Evolutionary conservation across 2,888 invertebrate genomes (phyloP), one percentile per base, ranked within the genome.

Genomic region (Euzophera pinguis): DNA sequence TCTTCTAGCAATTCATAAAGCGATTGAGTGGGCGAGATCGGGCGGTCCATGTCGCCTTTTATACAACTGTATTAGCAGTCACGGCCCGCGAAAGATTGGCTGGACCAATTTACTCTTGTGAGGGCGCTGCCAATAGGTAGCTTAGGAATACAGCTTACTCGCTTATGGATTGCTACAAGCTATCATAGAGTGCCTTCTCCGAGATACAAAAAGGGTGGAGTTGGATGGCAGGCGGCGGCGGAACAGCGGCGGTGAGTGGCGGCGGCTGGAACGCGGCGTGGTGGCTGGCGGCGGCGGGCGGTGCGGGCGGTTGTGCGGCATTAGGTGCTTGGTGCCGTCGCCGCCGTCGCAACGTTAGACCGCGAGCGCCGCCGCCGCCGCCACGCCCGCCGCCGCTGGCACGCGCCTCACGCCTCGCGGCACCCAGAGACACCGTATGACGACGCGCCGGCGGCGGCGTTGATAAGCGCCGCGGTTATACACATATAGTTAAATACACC

Each of bases 341-440:
- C 1, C 71, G 75, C 4, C 75, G 78, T 3, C 74, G 86, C 74
- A 82, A 61, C 74, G 82, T 61, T 22, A 57, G 81, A 77, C 70
- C 88, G 77, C 75, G 88, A 70, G 70, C 84, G 59, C 75, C 81
- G 53, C 73, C 72, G 73, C 91, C 78, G 64, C 55, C 59, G 54
- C 69, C 69, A 68, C 59, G 51, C 22, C 51, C 51, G 51, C 51
- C 51, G 43, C 51, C 51, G 5, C 67, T 76, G 68, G 81, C 75
- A 57, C 70, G 72, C 62, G 73, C 70, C 70, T 75, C 72, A 67
- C 71, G 79, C 77, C 64, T 45, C 45, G 64, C 64, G 57, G 65
- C 67, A 51, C 76, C 74, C 1, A 76, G 75, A 54, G 84, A 87
- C 81, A 82, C 85, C 65, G 89, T 89, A 74, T 89, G 86, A 88